phyloP scores from a whole-genome alignment of 2,113 vertebrate species.

The Phrynocephalus versicolor region DNA sequence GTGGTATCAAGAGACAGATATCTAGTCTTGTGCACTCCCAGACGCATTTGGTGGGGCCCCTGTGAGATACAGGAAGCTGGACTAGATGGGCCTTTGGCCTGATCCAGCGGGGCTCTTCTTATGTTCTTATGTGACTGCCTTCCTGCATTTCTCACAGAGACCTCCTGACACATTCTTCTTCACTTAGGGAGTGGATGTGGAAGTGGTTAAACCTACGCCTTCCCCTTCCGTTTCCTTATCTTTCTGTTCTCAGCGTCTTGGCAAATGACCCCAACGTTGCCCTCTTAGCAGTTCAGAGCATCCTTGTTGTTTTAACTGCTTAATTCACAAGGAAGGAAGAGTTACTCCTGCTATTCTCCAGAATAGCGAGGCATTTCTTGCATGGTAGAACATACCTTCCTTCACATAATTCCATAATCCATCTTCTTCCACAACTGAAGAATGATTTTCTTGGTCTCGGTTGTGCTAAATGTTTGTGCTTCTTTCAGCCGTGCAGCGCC shows the following conservation, averaged over 20 bases:
- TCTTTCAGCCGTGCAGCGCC: constrained; percentile 11
- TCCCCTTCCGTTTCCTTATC: constrained; percentile 41
- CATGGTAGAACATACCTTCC: not conserved
- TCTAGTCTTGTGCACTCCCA: too few relatives aligned
- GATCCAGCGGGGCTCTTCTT: too few relatives aligned
- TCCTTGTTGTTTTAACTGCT: constrained; percentile 30
- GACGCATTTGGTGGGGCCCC: too few relatives aligned
- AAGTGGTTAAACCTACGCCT: constrained; percentile 29
- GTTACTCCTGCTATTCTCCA: constrained; percentile 49
- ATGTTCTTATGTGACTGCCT: too few relatives aligned
- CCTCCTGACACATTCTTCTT: constrained; percentile 27
- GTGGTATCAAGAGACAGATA: too few relatives aligned
- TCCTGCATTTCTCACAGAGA: constrained; percentile 20
- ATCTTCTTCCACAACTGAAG: constrained; percentile 55
- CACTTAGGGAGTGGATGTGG: not conserved
- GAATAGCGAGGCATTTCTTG: constrained; percentile 12
- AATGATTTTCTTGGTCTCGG: constrained; percentile 50
- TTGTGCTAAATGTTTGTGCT: constrained; percentile 56
- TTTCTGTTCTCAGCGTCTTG: constrained; percentile 58
- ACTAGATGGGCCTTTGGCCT: too few relatives aligned
- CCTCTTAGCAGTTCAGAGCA: constrained; percentile 53
- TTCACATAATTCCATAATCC: constrained; percentile 53
- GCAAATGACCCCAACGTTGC: constrained; percentile 53
- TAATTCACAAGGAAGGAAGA: constrained; percentile 41
- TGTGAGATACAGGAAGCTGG: too few relatives aligned